Evolutionary conservation across 2,888 invertebrate species (phyloP), one percentile per base, ranked within the genome.

Genomic region (Ornithoptera priamus): DNA sequence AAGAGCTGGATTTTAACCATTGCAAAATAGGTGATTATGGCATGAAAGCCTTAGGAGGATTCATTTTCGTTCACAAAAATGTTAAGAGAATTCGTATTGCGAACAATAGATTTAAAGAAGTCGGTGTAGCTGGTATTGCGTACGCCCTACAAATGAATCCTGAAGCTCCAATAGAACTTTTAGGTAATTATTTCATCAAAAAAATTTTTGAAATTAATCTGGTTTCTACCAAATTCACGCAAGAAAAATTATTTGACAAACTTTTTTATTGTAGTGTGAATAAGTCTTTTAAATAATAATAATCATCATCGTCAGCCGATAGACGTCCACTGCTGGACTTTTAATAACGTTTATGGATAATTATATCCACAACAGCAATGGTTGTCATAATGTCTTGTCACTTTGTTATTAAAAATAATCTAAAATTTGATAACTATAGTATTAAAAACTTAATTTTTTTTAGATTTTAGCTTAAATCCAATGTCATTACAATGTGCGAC

Each of bases 1-100:
- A 93, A 72, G 94, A 94, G 76, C 77, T 95, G 50, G 94, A 95
- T 81, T 93, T 95, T 64, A 95, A 95, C 71, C 94, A 95, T 78
- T 95, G 95, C 79, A 92, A 93, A 75, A 93, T 95, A 64, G 93
- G 92, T 3, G 93, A 95, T 79, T 88, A 90, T 62, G 95, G 95
- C 0, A 94, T 95, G 77, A 90, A 94, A 69, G 95, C 95, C 22
- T 84, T 95, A 2, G 95, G 94, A 0, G 94, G 94, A 73, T 86
- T 94, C 71, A 88, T 94, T 66, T 85, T 76, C 53, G 75, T 89
- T 15, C 93, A 94, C 75, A 85, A 83, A 15, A 89, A 87, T 58
- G 77, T 94, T 30, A 92, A 87, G 75, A 80, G 83, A 66, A 81
- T 95, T 1, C 87, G 92, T 71, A 87, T 95, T 63, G 88, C 90